Base-by-base conservation (phyloP, 2,113 vertebrate species). In the Amblyornis subalaris region DNA sequence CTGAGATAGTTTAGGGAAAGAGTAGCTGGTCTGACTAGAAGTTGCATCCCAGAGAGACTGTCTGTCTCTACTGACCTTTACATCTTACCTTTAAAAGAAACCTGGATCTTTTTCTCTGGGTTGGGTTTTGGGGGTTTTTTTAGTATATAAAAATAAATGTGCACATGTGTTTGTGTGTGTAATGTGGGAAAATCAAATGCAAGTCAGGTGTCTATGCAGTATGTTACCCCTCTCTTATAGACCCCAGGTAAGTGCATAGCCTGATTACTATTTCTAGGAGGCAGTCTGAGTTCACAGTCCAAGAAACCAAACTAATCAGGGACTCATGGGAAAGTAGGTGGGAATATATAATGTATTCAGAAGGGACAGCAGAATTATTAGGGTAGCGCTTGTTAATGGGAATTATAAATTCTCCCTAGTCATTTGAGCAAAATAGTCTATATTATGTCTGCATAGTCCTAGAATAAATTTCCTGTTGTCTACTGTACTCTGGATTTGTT, bases 401-500 rank as follows among this genome's bases (percentile, higher is more conserved):
- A 86, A 94, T 70, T 84, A 47, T 48, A 44, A 48, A 79, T 75
- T 48, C 36, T 87, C 61, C 62, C 33, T 44, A 45, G 54, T 75
- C 64, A 80, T 67, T 78, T 53, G 12, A 94, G 35, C 22, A 78
- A 91, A 95, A 81, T 64, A 44, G 80, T 71, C 70, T 92, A 54
- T 82, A 94, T 95, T 94, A 85, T 95, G 70, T 84, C 35, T 92
- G 83, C 88, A 91, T 67, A 89, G 55, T 84, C 69, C 85, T 67
- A 90, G 36, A 94, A 88, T 95, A 77, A 48, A 45, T 94, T 94
- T 95, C 57, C 89, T 60, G 55, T 92, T 91, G 62, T 75, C 36
- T 77, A 40, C 65, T 72, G 31, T 83, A 67, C 21, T 58, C 66
- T 80, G 94, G 66, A 78, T 96, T 57, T 76, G 44, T 85, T 89